Evolutionary conservation across 2,113 vertebrate genomes (phyloP).

Genomic region (Megaleporinus macrocephalus): DNA sequence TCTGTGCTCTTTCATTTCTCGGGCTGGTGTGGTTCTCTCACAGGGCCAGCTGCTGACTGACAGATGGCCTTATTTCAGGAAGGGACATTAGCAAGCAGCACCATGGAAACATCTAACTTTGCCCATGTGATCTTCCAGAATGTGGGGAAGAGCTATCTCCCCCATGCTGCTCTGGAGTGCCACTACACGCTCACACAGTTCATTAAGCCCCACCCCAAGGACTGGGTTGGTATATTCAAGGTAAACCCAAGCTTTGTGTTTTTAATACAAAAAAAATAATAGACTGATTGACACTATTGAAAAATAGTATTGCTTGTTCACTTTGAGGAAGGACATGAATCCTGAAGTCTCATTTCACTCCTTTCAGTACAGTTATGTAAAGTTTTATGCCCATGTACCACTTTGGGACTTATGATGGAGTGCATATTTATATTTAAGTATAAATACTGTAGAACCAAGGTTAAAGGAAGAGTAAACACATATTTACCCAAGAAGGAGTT

Average conservation of each 20-base stretch:
- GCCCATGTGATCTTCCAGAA: slow-evolving; percentile 99
- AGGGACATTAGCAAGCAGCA: slow-evolving; percentile 72
- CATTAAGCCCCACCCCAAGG: slow-evolving; percentile 93
- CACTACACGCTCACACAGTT: slow-evolving; percentile 94
- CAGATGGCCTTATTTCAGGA: slow-evolving; percentile 88
- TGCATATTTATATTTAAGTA: no score
- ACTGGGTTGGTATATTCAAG: slow-evolving; percentile 99
- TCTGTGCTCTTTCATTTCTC: not conserved
- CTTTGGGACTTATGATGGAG: no score
- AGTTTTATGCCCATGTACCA: no score
- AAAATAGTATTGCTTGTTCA: not conserved
- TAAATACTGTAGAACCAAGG: no score
- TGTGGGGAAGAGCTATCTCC: slow-evolving; percentile 96
- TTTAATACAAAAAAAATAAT: no score
- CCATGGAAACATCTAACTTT: slow-evolving; percentile 96
- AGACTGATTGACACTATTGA: not conserved
- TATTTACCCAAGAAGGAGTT: no score
- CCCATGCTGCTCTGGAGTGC: slow-evolving; percentile 92
- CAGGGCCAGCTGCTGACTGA: slow-evolving; percentile 59
- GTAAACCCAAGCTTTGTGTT: slow-evolving; percentile 68
- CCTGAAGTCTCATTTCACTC: no score
- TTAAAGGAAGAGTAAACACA: no score
- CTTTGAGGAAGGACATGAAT: no score
- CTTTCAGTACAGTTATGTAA: no score
- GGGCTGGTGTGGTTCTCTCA: slow-evolving; percentile 20